Evolutionary conservation across 2,113 vertebrate species (phyloP), one percentile per base, ranked within the genome.

Genomic region (Sus scrofa): DNA sequence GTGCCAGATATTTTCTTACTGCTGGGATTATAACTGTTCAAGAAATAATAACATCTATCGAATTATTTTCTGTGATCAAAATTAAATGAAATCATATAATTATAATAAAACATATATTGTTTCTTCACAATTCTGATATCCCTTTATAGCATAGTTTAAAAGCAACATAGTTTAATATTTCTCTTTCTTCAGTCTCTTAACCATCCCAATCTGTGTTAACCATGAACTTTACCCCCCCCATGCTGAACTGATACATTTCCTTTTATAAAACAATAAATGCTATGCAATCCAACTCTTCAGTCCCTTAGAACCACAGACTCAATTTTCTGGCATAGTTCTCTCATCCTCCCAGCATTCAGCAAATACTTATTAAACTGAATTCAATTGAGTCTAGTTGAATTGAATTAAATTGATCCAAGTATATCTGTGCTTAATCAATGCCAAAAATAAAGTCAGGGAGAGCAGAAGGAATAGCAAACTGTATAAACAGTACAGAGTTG

Each of bases 401-500:
- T 91, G 27, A 67, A 60, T 96, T 75, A 70, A 82, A 65, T 1
- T 2, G 30, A 94, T 68, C 11, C 58, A 87, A 84, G 58, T 62
- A 8, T 56, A 52, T 32, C 22, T 50, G 16, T 52, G 15, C 19
- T 86, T 82, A 75, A 82, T 92, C 68, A 56, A n/a, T 73, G 50
- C 15, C 89, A 90, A 86, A 90, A 87, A 63, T 93, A 86, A 92
- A 78, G 56, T 88, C 83, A 91, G 6, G 60, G 54, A 78, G 50
- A 85, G 27, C n/a, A 70, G 89, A 89, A 77, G 3, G 27, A 68
- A 91, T 3, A 60, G 10, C 10, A 89, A 91, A 54, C 18, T 37
- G 34, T 67, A 3, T 32, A 62, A 97, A 75, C 67, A 96, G 65
- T 93, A 39, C 11, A 91, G 75, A 95, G 37, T 70, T 94, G 58